Conservation (phyloP, 1,140 invertebrate species). For the Solenopsis invicta region DNA sequence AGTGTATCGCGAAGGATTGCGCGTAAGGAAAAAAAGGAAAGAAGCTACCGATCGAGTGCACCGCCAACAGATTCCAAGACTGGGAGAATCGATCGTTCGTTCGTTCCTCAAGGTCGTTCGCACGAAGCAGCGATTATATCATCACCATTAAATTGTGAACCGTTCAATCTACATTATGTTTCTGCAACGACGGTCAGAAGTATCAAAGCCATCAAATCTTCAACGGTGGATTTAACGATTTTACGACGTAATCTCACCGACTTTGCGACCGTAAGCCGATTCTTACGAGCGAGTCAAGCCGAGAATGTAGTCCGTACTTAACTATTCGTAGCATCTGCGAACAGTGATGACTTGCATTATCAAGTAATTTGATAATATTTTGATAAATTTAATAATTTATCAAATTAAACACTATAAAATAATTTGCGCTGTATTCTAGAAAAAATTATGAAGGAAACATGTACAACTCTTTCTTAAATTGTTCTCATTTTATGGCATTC, state of each 20-base stretch:
- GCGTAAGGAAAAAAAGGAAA: constrained; percentile 6
- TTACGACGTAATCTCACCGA: background rate
- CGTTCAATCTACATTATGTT: constrained; percentile 3
- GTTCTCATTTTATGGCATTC: too few relatives aligned
- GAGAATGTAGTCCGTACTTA: background rate
- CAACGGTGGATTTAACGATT: constrained; percentile 9
- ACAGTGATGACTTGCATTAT: background rate
- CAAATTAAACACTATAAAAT: too few relatives aligned
- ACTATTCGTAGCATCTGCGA: background rate
- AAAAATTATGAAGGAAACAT: too few relatives aligned
- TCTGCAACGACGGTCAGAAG: background rate
- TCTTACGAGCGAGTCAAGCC: background rate
- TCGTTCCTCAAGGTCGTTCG: constrained; percentile 18
- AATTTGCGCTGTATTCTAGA: too few relatives aligned
- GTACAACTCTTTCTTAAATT: too few relatives aligned
- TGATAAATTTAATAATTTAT: too few relatives aligned
- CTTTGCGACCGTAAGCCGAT: background rate
- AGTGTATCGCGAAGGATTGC: constrained; percentile 1
- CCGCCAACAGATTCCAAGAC: background rate
- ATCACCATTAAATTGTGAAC: constrained; percentile 21
- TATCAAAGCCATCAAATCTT: constrained; percentile 9
- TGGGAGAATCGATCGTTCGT: constrained; percentile 4
- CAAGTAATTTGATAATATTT: background rate
- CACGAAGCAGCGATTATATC: constrained; percentile 40
- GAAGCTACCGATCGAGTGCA: background rate